Evolutionary conservation across 2,113 vertebrate species (phyloP).

Genomic region (Acrocephalus kingi): DNA sequence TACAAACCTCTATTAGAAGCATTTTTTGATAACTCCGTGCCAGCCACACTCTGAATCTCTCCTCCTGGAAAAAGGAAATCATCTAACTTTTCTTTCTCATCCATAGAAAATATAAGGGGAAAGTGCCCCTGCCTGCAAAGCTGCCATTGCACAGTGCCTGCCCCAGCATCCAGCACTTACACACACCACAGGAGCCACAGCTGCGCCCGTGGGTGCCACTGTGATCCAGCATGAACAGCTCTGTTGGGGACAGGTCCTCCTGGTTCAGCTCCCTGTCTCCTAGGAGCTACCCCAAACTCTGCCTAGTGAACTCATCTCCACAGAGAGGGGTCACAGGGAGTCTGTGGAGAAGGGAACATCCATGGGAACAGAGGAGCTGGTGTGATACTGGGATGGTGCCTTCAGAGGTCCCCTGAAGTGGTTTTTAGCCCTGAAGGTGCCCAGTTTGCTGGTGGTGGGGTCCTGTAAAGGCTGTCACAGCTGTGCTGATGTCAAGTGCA

Average conservation of each 20-base stretch:
- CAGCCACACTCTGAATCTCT: background rate
- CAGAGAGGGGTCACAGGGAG: background rate
- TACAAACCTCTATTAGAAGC: background rate
- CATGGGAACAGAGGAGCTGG: background rate
- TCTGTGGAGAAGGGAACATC: background rate
- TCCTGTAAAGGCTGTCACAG: background rate
- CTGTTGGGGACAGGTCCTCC: background rate
- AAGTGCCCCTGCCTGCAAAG: background rate
- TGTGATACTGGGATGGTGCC: accelerated
- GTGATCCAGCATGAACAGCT: background rate
- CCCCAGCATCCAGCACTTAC: background rate
- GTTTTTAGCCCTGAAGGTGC: background rate
- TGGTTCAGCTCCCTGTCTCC: background rate
- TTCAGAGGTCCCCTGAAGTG: background rate
- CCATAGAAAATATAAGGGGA: background rate
- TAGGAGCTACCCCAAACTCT: background rate
- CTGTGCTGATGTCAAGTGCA: background rate
- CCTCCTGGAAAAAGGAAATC: background rate
- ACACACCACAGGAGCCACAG: accelerated
- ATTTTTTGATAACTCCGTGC: background rate
- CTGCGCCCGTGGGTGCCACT: background rate
- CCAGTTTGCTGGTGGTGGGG: background rate
- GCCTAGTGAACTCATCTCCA: background rate
- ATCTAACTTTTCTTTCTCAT: background rate
- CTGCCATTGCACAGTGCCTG: background rate